Percentiles rank a stretch among this genome's conserved stretches.
These are phyloP conservation scores for Hippoglossus stenolepis DNA, from an alignment of 2,113 vertebrate genomes.

Conservation along the genomic window DNA sequence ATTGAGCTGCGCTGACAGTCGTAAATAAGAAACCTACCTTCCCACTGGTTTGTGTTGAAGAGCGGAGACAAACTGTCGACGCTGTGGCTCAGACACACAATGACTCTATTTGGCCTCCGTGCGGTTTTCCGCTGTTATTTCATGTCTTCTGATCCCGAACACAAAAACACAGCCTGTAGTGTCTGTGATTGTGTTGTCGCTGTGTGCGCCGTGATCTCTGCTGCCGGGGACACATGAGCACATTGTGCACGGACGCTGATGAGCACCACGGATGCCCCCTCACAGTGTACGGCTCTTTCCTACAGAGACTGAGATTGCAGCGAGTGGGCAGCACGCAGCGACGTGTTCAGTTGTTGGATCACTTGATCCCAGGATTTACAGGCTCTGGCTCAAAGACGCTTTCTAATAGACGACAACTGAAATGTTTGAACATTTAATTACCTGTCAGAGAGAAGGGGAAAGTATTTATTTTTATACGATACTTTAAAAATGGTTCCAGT, in stretches of 20 bases:
- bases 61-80: not conserved
- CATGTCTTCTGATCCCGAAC: not conserved
- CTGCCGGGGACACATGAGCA: constrained; percentile 37
- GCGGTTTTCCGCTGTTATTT: not conserved
- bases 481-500: too few relatives aligned
- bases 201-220: constrained; percentile 33
- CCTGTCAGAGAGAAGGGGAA: too few relatives aligned
- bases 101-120: constrained; percentile 16
- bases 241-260: constrained; percentile 12
- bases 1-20: not conserved
- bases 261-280: not conserved
- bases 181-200: constrained; percentile 5
- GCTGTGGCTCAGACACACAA: not conserved
- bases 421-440: not conserved
- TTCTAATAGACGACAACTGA: not conserved
- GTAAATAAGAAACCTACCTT: not conserved
- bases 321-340: not conserved
- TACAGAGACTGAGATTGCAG: constrained; percentile 36
- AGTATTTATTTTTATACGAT: too few relatives aligned
- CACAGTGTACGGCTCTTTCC: constrained; percentile 5
- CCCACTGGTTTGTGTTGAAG: not conserved
- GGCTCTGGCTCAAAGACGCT: not conserved
- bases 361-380: not conserved
- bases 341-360: not conserved
- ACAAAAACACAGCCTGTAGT: not conserved